phyloP scores from a whole-genome alignment of 2,113 vertebrate genomes.

The Gila orcuttii region DNA sequence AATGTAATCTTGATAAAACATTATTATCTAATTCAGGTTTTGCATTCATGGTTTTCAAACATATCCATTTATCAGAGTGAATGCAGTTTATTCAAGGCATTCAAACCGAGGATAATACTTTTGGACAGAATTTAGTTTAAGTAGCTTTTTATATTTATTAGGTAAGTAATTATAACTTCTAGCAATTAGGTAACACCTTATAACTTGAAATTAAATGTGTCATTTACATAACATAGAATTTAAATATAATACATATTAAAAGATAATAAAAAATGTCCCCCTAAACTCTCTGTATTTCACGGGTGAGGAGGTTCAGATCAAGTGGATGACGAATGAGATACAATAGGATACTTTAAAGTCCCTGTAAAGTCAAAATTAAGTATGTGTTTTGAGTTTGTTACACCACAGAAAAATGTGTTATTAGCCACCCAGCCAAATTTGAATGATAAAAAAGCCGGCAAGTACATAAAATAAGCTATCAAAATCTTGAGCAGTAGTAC shows the following conservation, averaged over 20 bases:
- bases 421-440: too few species aligned
- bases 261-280: neutral
- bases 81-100: neutral
- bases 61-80: neutral
- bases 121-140: slow-evolving; percentile 6
- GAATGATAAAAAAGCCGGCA: too few species aligned
- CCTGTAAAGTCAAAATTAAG: too few species aligned
- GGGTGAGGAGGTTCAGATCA: too few species aligned
- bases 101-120: neutral
- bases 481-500: too few species aligned
- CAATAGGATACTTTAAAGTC: too few species aligned
- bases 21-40: slow-evolving; percentile 33
- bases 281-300: neutral
- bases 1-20: slow-evolving; percentile 67
- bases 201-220: neutral
- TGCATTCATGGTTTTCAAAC: neutral
- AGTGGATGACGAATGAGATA: too few species aligned
- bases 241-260: neutral
- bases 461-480: too few species aligned
- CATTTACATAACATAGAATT: neutral
- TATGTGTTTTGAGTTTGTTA: too few species aligned
- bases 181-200: neutral
- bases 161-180: neutral
- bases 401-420: too few species aligned
- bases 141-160: neutral